Conservation (phyloP, 2,113 vertebrate genomes). For the Pterocles orientalis region DNA sequence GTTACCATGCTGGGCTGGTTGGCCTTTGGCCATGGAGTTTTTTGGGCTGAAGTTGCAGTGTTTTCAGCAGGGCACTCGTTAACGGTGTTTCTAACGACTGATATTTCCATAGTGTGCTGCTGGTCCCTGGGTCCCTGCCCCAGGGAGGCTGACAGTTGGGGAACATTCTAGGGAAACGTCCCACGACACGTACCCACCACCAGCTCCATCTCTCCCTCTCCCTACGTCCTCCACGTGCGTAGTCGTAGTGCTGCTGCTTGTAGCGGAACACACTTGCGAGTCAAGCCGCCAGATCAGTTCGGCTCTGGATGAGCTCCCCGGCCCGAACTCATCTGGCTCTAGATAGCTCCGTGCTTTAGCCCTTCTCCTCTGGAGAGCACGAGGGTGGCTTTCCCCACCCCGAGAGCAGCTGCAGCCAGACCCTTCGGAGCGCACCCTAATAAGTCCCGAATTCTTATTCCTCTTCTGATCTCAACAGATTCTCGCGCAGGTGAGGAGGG, state of each 20-base stretch:
- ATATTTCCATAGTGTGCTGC: fast-evolving
- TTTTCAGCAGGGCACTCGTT: not conserved
- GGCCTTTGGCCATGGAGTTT: not conserved
- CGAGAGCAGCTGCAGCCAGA: conserved; percentile 15
- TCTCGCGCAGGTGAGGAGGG: conserved; percentile 91
- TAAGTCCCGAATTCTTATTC: conserved; percentile 30
- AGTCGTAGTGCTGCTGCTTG: conserved; percentile 14
- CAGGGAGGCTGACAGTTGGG: not conserved
- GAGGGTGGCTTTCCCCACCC: conserved; percentile 16
- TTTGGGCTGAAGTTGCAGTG: not conserved
- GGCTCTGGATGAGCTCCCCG: conserved; percentile 1
- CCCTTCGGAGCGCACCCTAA: not conserved
- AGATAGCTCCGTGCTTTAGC: not conserved
- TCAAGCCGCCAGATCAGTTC: conserved; percentile 26
- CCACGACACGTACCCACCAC: not conserved
- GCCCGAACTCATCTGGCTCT: conserved; percentile 48
- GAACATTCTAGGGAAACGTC: not conserved
- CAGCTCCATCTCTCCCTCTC: not conserved
- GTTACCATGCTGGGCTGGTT: fast-evolving
- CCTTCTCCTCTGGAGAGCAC: conserved; percentile 27
- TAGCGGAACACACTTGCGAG: not conserved
- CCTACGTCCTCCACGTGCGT: not conserved
- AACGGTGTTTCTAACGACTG: fast-evolving
- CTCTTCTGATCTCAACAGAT: conserved; percentile 82
- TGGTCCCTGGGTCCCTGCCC: not conserved